A percentile compares a stretch with the other conserved stretches of the same genome.
These are phyloP conservation scores for Apteryx mantelli DNA, from an alignment of 2,113 vertebrate genomes.

Conservation along the genomic window DNA sequence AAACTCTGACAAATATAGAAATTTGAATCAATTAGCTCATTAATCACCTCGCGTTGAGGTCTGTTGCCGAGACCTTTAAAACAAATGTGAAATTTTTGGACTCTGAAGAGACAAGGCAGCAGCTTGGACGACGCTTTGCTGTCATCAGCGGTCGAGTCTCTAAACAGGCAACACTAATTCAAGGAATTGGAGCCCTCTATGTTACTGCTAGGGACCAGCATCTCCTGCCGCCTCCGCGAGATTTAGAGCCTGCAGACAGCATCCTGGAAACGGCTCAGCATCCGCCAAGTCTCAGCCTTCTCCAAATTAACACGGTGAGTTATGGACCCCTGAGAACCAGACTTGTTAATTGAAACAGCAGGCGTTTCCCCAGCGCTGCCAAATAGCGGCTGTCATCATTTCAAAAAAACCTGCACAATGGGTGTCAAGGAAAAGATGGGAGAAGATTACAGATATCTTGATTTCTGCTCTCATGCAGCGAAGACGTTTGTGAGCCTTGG, in stretches of 20 bases:
- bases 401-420: accelerated
- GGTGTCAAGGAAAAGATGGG: background rate
- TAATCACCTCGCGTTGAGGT: background rate
- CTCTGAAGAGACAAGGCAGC: background rate
- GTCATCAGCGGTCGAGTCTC: background rate
- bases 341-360: background rate
- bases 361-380: background rate
- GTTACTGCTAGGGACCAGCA: background rate
- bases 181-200: background rate
- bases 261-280: background rate
- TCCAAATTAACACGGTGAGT: conserved; percentile 2
- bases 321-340: background rate
- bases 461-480: background rate
- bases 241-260: background rate
- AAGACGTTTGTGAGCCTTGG: background rate
- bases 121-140: background rate
- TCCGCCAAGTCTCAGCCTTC: background rate
- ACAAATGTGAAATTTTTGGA: background rate
- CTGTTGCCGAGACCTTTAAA: background rate
- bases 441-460: background rate
- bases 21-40: background rate
- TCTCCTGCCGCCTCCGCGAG: background rate
- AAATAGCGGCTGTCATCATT: background rate
- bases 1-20: background rate
- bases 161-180: background rate